Evolutionary conservation across 2,888 invertebrate species (phyloP).

Genomic region (Drosophila formosana): DNA sequence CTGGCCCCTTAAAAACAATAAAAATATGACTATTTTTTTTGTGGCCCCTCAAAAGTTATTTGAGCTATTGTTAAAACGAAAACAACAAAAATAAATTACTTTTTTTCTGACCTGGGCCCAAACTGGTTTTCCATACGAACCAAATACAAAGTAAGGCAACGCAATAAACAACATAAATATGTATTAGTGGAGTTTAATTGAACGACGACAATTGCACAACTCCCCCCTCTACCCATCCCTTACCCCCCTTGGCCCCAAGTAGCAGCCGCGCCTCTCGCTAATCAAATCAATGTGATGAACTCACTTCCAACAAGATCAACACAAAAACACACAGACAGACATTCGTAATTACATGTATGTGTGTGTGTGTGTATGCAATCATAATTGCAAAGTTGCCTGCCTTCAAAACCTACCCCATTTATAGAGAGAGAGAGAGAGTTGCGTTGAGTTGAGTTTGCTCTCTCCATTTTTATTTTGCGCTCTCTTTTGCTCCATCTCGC

Average conservation of each 20-base stretch:
- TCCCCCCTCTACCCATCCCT: constrained; percentile 4
- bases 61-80: background rate
- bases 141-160: constrained; percentile 17
- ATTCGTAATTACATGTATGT: background rate
- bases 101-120: background rate
- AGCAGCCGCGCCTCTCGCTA: constrained; percentile 51
- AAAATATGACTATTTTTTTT: too few species aligned
- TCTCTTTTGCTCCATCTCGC: constrained; percentile 10
- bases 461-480: constrained; percentile 6
- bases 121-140: constrained; percentile 53
- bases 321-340: constrained; percentile 10
- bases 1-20: constrained; percentile 1
- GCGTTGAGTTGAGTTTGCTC: constrained; percentile 23
- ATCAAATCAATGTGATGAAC: constrained; percentile 65
- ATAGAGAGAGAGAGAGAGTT: constrained; percentile 7
- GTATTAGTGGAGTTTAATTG: constrained; percentile 48
- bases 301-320: constrained; percentile 61
- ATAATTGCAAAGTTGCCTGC: constrained; percentile 51
- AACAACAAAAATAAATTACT: background rate
- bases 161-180: constrained; percentile 13
- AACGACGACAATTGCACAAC: constrained; percentile 46
- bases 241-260: constrained; percentile 23
- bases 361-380: constrained; percentile 55
- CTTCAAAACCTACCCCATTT: constrained; percentile 63
- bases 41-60: too few species aligned